Evolutionary conservation across 2,888 invertebrate species (phyloP), one percentile per base, ranked within the genome.

Genomic region (Nebria brevicollis): DNA sequence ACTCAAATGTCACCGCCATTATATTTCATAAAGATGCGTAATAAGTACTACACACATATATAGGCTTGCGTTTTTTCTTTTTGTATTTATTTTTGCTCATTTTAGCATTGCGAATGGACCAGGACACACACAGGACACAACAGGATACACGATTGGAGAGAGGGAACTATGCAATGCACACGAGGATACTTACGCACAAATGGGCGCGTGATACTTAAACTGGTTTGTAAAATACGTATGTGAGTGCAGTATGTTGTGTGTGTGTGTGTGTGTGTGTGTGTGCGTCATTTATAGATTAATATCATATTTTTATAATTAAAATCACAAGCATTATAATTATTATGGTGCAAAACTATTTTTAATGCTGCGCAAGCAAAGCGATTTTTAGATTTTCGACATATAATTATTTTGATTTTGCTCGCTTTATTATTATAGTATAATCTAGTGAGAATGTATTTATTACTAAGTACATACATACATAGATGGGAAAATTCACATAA

Each of bases 21-120:
- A 80, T 80, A 80, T 80, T 80, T 80, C 80, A 80, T 80, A 80
- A 80, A 80, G 80, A 80, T 80, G 80, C 80, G 80, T 80, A 80
- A 80, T 80, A 80, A 80, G 72, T 75, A 80, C 80, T 75, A 68
- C 70, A 75, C 72, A 72, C 66, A 43, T 13, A 68, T 13, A 68
- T 34, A 73, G n/a, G 4, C 73, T 25, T 7, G n/a, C 3, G 20
- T 0, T 20, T 20, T 20, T 20, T 20, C n/a, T n/a, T 20, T 20
- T 20, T 20, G 20, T 20, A 20, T 20, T 72, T 72, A 8, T 34
- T 72, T 72, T 41, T 43, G 11, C n/a, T 43, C 13, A 26, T 42
- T 13, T 42, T 6, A 3, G 26, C 73, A 34, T 34, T 34, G 34
- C 34, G 34, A 34, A 4, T 34, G 10, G 15, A 8, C 34, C 70